Evolutionary conservation across 1,140 invertebrate species (phyloP).

Genomic region (Euura saliciscinereae): DNA sequence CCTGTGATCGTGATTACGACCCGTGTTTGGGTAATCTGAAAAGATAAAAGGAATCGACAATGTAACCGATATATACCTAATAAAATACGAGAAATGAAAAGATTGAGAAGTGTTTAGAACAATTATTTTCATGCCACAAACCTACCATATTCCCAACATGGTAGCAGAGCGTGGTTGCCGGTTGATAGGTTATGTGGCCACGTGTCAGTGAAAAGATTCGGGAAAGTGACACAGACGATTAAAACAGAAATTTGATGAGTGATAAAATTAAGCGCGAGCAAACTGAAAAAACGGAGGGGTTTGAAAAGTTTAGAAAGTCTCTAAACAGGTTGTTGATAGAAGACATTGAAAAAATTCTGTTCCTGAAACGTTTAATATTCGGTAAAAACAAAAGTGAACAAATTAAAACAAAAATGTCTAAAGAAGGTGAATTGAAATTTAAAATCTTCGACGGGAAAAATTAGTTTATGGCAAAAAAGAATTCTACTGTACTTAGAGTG

Average conservation of each 20-base stretch:
- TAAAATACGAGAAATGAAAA: no score
- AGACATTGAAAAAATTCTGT: background rate
- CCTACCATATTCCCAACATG: background rate
- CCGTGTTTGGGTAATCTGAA: no score
- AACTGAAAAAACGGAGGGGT: background rate
- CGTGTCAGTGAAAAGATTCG: background rate
- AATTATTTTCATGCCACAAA: no score
- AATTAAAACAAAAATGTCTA: background rate
- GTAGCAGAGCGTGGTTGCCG: background rate
- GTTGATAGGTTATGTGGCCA: background rate
- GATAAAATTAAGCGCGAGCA: background rate
- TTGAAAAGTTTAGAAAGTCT: background rate
- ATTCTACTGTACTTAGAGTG: conserved; percentile 11
- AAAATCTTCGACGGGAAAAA: conserved; percentile 14
- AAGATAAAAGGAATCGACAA: no score
- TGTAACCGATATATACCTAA: no score
- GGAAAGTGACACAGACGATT: background rate
- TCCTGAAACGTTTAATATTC: background rate
- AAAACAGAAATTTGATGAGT: background rate
- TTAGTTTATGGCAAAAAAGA: conserved; percentile 13
- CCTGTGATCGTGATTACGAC: no score
- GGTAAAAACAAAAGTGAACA: background rate
- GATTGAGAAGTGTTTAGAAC: no score
- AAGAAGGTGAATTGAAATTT: conserved; percentile 3
- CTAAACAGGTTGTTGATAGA: background rate